Evolutionary conservation across 2,888 invertebrate genomes (phyloP).

Genomic region (Acanthoscelides obtectus): DNA sequence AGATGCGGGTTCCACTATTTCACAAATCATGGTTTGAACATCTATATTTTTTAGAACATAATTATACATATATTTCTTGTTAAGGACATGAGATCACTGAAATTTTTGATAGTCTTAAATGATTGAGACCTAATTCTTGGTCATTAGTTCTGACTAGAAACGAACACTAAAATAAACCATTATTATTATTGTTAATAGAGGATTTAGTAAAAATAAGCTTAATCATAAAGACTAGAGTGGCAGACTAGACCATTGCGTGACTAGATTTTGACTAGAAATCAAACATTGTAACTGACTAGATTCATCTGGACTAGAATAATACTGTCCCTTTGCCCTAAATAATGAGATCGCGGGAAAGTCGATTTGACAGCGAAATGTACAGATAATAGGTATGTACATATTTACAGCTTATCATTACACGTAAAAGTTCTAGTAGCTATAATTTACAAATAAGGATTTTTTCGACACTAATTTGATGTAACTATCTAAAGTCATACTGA

Average conservation of each 20-base stretch:
- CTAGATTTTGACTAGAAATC: constrained; percentile 7
- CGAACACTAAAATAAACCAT: too few relatives aligned
- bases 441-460: neutral
- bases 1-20: too few relatives aligned
- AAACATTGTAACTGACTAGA: constrained; percentile 9
- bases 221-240: neutral
- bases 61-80: too few relatives aligned
- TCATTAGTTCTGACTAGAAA: too few relatives aligned
- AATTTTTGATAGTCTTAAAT: too few relatives aligned
- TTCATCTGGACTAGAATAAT: neutral
- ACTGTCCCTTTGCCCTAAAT: neutral
- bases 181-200: too few relatives aligned
- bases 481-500: neutral
- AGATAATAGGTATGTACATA: constrained; percentile 1
- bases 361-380: neutral
- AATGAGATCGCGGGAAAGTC: constrained; percentile 1
- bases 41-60: too few relatives aligned
- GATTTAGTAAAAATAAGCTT: neutral
- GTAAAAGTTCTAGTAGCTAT: too few relatives aligned
- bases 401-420: neutral
- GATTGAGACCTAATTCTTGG: too few relatives aligned
- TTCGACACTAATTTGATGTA: neutral
- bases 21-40: too few relatives aligned
- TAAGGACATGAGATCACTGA: too few relatives aligned
- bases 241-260: neutral